Evolutionary conservation across 2,797 vertebrate species (phyloP).

Genomic region (Platyrinchus mystaceus): DNA sequence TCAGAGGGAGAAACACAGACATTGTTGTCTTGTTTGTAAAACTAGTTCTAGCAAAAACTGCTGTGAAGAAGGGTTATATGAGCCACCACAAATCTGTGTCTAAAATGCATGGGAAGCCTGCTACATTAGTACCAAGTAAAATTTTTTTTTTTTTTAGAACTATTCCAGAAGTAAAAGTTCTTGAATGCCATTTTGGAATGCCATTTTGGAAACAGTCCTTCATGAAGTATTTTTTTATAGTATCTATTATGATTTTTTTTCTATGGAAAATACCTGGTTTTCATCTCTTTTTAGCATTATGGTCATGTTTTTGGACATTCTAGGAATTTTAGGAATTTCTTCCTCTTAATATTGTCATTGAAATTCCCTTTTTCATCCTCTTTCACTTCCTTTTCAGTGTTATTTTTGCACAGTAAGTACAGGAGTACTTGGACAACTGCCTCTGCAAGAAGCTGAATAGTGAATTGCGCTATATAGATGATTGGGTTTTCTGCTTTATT

Average conservation of each 20-base stretch:
- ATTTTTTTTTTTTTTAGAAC: not conserved
- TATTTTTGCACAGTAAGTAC: not conserved
- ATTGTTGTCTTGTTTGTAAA: not conserved
- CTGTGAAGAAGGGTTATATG: not conserved
- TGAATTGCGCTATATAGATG: not conserved
- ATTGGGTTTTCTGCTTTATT: not conserved
- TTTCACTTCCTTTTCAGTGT: not conserved
- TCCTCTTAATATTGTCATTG: not conserved
- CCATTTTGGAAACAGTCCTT: not conserved
- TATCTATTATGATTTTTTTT: not conserved
- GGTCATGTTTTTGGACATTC: not conserved
- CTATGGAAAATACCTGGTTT: not conserved
- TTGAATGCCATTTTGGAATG: not conserved
- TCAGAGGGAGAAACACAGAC: not conserved
- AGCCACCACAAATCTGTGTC: not conserved
- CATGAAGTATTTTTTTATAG: not conserved
- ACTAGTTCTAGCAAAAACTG: not conserved
- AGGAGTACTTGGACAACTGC: not conserved
- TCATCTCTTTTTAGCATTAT: not conserved
- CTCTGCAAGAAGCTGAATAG: not conserved
- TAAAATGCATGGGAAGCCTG: not conserved
- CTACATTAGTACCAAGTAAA: not conserved
- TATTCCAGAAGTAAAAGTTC: not conserved
- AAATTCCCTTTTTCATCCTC: not conserved
- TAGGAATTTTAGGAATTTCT: not conserved